phyloP scores from a whole-genome alignment of 2,113 vertebrate species.

The Tringa solitaria region DNA sequence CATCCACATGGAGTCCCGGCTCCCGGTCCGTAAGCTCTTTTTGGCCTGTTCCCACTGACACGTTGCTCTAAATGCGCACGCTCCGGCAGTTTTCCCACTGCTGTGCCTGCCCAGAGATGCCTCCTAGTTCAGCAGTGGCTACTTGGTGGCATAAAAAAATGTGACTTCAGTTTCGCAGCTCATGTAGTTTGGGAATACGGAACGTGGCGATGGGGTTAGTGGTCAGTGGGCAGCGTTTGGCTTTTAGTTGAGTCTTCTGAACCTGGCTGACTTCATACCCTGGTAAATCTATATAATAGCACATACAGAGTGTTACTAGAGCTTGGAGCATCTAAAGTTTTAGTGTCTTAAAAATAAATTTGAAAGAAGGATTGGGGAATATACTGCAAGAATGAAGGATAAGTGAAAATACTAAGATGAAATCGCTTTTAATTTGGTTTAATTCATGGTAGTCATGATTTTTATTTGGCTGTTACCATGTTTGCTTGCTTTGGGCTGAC shows the following conservation, averaged over 20 bases:
- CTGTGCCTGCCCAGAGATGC: background rate
- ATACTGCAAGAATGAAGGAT: background rate
- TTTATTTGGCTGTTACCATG: background rate
- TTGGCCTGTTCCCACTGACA: background rate
- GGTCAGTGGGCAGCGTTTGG: background rate
- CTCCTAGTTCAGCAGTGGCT: background rate
- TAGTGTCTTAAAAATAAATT: background rate
- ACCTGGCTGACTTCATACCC: background rate
- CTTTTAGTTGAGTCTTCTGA: background rate
- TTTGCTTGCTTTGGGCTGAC: background rate
- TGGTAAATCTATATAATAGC: too few species aligned
- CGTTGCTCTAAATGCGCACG: accelerated
- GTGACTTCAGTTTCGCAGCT: background rate
- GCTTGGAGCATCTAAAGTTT: background rate
- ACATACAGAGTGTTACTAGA: background rate
- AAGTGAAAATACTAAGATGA: background rate
- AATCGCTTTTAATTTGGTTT: background rate
- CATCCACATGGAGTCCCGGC: background rate
- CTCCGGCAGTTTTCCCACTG: background rate
- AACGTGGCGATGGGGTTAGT: background rate
- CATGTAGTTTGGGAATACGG: background rate
- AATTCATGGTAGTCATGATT: background rate
- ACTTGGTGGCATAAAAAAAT: background rate
- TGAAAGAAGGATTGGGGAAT: background rate
- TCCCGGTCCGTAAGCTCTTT: background rate